These are phyloP conservation scores for Sinocyclocheilus anshuiensis DNA, from an alignment of 2,113 vertebrate genomes.

Conservation along the genomic window DNA sequence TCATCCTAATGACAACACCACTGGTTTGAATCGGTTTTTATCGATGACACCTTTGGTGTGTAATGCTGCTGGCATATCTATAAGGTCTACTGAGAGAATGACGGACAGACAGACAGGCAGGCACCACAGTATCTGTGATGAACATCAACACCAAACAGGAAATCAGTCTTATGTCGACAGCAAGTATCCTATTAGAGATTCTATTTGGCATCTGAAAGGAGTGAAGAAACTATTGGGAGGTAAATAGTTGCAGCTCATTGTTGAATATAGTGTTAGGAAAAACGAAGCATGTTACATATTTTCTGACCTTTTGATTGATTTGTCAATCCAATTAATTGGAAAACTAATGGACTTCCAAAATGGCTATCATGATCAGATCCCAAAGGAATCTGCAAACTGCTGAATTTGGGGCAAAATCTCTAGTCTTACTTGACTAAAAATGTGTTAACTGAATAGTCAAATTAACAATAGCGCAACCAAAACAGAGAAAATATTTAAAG, in stretches of 20 bases:
- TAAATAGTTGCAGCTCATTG: not conserved
- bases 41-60: conserved; percentile 75
- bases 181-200: not conserved
- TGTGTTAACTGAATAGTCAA: not conserved
- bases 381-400: not conserved
- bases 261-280: not conserved
- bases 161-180: not conserved
- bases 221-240: not conserved
- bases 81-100: conserved; percentile 61
- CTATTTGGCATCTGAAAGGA: not conserved
- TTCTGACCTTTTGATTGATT: not conserved
- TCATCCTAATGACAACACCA: conserved; percentile 61
- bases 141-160: conserved; percentile 4
- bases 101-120: conserved; percentile 59
- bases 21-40: conserved; percentile 57
- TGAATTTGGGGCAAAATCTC: not conserved
- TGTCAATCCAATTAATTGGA: not conserved
- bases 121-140: conserved; percentile 31
- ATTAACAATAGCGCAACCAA: not conserved
- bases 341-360: conserved; percentile 1
- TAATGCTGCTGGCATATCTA: conserved; percentile 63
- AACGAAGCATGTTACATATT: not conserved
- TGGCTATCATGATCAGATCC: no score
- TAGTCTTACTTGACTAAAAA: not conserved
- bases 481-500: not conserved